phyloP scores from a whole-genome alignment of 2,888 invertebrate genomes.

The Tolmerus cingulatus region DNA sequence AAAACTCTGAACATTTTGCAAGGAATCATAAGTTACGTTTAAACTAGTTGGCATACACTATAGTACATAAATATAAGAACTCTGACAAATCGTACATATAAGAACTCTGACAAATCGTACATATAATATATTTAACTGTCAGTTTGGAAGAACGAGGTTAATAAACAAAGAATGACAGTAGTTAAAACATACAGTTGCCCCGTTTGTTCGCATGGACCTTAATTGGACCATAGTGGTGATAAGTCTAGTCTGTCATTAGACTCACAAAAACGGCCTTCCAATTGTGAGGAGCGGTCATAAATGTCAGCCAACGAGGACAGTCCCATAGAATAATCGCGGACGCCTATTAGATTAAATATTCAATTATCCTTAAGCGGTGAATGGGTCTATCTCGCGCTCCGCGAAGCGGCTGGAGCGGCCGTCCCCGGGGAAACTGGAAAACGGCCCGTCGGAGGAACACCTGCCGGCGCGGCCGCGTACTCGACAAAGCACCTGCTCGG shows the following conservation, averaged over 20 bases:
- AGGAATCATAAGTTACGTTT: no score
- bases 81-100: not conserved
- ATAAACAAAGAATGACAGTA: not conserved
- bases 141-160: not conserved
- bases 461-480: not conserved
- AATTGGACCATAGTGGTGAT: not conserved
- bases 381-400: not conserved
- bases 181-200: not conserved
- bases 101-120: not conserved
- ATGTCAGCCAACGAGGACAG: not conserved
- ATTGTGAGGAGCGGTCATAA: not conserved
- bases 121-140: not conserved
- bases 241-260: not conserved
- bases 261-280: not conserved
- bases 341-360: not conserved
- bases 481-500: not conserved
- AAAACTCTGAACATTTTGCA: no score
- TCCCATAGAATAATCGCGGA: not conserved
- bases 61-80: not conserved
- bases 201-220: not conserved
- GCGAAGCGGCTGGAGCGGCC: not conserved
- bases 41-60: no score
- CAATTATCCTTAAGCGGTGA: not conserved
- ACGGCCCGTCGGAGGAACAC: not conserved
- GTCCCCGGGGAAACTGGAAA: not conserved